Evolutionary conservation across 37 sponge, comb jelly and placozoan species (phyloP), one percentile per base, ranked within the genome.

Genomic region (Amphimedon queenslandica): DNA sequence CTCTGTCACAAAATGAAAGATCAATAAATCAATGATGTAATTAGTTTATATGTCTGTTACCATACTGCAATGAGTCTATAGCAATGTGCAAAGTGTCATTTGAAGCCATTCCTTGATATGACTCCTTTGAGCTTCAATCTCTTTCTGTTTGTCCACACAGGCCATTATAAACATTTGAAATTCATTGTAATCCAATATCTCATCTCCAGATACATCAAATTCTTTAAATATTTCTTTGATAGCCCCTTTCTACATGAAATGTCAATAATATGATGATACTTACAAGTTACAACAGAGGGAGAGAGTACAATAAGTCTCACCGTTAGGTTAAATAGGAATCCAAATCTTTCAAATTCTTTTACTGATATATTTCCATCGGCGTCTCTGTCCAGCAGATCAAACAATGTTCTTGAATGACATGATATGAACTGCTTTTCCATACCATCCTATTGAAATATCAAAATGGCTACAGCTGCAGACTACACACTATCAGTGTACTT

Each of bases 151-250:
- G 80, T 94, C 95, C 64, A 94, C 87, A 40, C 95, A 94, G 0
- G 95, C 95, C 91, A 94, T 87, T 0, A 85, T 84, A 67, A 94
- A 94, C 95, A 94, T 82, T 42, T 73, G 83, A 58, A 94, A 94
- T 78, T 94, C 95, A 27, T 83, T 81, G 67, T 87, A 94, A 60
- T 94, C 88, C 76, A 94, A 63, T 58, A 77, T 79, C 58, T 94
- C 88, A 51, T 94, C 88, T 20, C 88, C 91, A 33, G 88, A 87
- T 13, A 94, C 95, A 80, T 94, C 95, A 80, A 94, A 94, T 58
- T 94, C 91, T 0, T 72, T 83, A 81, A 94, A 94, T 24, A 94
- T 80, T 37, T 87, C 84, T 37, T 88, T 75, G 27, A 90, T 74
- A 20, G 85, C 87, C 55, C 64, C 69, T 8, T 77, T 66, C 53